A percentile compares a stretch with the other conserved stretches of the same genome.
phyloP scores from a whole-genome alignment of 1,140 invertebrate genomes.

The Physella acuta region DNA sequence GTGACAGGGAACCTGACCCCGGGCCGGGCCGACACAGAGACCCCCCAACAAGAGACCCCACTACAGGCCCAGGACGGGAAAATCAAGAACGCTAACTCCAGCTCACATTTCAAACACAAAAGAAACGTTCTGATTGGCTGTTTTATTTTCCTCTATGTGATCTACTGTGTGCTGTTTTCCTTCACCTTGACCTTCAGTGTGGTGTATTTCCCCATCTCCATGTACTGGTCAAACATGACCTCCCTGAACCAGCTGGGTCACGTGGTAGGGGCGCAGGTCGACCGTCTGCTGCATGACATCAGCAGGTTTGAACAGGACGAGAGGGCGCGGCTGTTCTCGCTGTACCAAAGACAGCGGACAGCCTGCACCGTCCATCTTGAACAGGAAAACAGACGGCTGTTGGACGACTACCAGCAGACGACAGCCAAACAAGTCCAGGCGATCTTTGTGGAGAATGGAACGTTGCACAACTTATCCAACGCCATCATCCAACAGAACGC shows the following conservation, averaged over 20 bases:
- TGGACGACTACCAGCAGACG: slow-evolving; percentile 27
- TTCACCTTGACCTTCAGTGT: slow-evolving; percentile 42
- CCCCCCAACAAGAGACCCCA: slow-evolving; percentile 29
- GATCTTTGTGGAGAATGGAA: slow-evolving; percentile 36
- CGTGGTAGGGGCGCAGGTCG: slow-evolving; percentile 32
- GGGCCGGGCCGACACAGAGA: background rate
- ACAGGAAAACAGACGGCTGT: slow-evolving; percentile 31
- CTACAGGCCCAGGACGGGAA: slow-evolving; percentile 28
- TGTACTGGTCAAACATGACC: slow-evolving; percentile 33
- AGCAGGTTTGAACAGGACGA: slow-evolving; percentile 39
- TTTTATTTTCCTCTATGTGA: slow-evolving; percentile 40
- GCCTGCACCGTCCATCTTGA: slow-evolving; percentile 44
- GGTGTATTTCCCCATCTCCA: slow-evolving; percentile 39
- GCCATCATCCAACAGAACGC: slow-evolving; percentile 37
- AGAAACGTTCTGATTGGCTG: slow-evolving; percentile 33
- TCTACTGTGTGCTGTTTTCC: slow-evolving; percentile 48
- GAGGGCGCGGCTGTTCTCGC: slow-evolving; percentile 32
- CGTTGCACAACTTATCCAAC: slow-evolving; percentile 29
- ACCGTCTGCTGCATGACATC: slow-evolving; percentile 33
- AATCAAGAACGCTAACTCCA: slow-evolving; percentile 1
- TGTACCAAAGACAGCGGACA: slow-evolving; percentile 34
- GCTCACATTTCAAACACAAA: slow-evolving; percentile 2
- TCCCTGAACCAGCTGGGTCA: slow-evolving; percentile 37
- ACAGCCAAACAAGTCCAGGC: slow-evolving; percentile 29
- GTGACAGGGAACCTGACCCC: background rate